phyloP scores from a whole-genome alignment of 2,113 vertebrate species.

The Hassar affinis region DNA sequence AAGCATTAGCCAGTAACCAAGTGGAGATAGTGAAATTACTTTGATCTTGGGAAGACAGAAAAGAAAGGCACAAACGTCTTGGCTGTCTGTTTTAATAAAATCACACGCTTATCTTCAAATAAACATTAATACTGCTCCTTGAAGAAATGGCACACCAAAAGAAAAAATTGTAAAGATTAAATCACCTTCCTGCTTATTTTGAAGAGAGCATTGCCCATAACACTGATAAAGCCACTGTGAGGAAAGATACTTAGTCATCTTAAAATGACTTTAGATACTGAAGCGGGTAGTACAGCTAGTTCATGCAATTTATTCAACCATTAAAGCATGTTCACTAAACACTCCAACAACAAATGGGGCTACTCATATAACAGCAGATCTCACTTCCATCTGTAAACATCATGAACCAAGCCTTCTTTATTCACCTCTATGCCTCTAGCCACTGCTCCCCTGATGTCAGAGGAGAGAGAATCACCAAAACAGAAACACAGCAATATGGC shows the following conservation, averaged over 20 bases:
- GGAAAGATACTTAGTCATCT: not conserved
- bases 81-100: not conserved
- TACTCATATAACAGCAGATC: conserved; percentile 17
- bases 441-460: not conserved
- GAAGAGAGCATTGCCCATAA: not conserved
- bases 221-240: not conserved
- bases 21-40: not conserved
- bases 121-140: no score
- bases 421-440: not conserved
- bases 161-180: not conserved
- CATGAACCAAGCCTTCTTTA: not conserved
- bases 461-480: not conserved
- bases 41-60: not conserved
- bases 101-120: not conserved
- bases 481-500: conserved; percentile 16
- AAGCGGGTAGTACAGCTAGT: not conserved
- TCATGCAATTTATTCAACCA: not conserved
- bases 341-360: conserved; percentile 5
- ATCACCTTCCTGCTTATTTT: not conserved
- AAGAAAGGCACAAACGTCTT: not conserved
- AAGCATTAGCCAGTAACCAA: not conserved
- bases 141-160: not conserved
- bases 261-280: not conserved
- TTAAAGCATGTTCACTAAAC: not conserved
- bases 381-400: conserved; percentile 14